phyloP scores from a whole-genome alignment of 2,113 vertebrate species.

The Tiliqua scincoides region DNA sequence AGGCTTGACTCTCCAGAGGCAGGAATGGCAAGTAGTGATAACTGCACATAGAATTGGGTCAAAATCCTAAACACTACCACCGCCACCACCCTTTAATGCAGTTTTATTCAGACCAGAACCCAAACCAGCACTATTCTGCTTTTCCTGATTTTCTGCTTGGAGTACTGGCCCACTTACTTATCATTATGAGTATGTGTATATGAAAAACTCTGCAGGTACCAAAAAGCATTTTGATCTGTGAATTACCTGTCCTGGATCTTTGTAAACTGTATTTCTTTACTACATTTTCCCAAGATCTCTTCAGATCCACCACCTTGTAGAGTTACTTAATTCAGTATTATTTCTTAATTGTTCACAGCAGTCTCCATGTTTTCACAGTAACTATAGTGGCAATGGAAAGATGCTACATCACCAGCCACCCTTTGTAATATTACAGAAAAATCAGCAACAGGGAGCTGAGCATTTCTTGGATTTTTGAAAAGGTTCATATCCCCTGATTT shows the following conservation, averaged over 20 bases:
- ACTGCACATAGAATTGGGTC: neutral
- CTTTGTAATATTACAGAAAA: neutral
- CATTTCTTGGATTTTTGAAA: neutral
- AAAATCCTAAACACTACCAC: neutral
- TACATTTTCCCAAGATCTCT: neutral
- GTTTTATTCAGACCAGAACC: neutral
- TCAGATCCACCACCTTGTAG: rapidly evolving
- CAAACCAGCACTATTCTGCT: neutral
- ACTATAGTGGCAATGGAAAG: neutral
- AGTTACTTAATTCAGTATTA: neutral
- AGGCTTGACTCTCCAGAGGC: neutral
- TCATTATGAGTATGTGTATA: neutral
- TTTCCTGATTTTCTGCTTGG: neutral
- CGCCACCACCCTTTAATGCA: neutral
- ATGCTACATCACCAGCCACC: neutral
- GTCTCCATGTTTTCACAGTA: neutral
- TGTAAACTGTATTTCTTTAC: slow-evolving; percentile 1
- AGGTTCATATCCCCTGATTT: neutral
- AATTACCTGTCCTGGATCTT: neutral
- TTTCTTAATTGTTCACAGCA: neutral
- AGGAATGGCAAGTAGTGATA: neutral
- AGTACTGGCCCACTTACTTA: neutral
- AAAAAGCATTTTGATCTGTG: neutral
- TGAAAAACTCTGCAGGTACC: neutral
- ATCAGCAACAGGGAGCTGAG: neutral